These are phyloP conservation scores for Garrulus glandarius DNA, from an alignment of 2,797 vertebrate species.

Conservation along the genomic window DNA sequence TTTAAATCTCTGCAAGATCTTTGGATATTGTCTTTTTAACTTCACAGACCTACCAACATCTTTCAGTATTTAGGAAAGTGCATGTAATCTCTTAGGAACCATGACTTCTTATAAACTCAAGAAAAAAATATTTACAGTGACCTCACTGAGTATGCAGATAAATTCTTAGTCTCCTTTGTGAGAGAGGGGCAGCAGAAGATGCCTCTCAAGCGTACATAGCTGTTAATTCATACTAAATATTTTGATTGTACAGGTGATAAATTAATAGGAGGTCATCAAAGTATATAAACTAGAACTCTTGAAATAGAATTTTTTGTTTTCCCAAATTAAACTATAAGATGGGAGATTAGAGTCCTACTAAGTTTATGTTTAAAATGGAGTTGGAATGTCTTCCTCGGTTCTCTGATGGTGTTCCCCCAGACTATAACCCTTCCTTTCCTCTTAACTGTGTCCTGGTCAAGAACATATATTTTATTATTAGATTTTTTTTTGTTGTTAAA, in stretches of 20 bases:
- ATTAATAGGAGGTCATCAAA: neutral
- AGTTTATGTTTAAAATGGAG: neutral
- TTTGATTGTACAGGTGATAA: neutral
- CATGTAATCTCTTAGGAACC: neutral
- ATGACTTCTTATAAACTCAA: neutral
- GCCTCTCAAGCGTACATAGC: neutral
- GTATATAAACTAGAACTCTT: neutral
- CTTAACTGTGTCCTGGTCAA: neutral
- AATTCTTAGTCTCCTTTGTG: neutral
- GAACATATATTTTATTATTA: neutral
- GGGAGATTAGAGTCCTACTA: neutral
- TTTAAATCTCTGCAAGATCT: neutral
- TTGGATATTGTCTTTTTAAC: neutral
- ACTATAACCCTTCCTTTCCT: accelerated
- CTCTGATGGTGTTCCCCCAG: neutral
- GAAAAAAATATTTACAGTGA: neutral
- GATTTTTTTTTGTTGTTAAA: neutral
- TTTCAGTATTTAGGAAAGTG: neutral
- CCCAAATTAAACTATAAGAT: neutral
- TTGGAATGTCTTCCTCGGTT: neutral
- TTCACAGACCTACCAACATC: neutral
- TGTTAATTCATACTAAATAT: neutral
- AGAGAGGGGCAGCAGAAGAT: neutral
- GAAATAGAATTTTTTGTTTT: neutral
- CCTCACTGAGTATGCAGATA: neutral